phyloP scores from a whole-genome alignment of 1,140 invertebrate genomes.

The Mizuhopecten yessoensis region DNA sequence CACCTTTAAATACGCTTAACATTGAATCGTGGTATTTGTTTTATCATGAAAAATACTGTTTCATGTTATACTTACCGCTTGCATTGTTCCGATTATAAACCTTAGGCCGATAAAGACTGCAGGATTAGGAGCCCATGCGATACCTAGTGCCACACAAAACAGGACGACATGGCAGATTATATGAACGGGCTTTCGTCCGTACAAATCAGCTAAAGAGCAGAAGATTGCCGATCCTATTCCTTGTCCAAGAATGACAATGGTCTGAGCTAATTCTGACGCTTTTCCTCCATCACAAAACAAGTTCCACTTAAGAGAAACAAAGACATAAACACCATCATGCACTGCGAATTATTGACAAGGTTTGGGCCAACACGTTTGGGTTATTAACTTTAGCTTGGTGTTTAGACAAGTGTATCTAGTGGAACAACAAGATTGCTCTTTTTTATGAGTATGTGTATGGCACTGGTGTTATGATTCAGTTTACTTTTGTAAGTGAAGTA shows the following conservation, averaged over 20 bases:
- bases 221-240: background rate
- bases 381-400: too few relatives aligned
- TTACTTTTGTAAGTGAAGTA: too few relatives aligned
- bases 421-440: too few relatives aligned
- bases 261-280: background rate
- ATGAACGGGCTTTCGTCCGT: slow-evolving; percentile 54
- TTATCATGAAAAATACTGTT: too few relatives aligned
- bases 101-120: background rate
- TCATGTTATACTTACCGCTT: slow-evolving; percentile 27
- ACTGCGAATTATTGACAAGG: too few relatives aligned
- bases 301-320: slow-evolving; percentile 87
- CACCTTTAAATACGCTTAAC: too few relatives aligned
- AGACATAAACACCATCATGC: too few relatives aligned
- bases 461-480: too few relatives aligned
- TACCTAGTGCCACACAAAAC: background rate
- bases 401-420: too few relatives aligned
- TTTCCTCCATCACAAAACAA: slow-evolving; percentile 87
- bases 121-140: slow-evolving; percentile 19
- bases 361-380: too few relatives aligned
- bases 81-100: slow-evolving; percentile 46
- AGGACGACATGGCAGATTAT: background rate
- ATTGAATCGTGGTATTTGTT: too few relatives aligned
- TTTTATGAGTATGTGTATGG: too few relatives aligned
- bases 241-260: slow-evolving; percentile 6
- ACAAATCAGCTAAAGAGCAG: slow-evolving; percentile 85